Conservation (phyloP, 2,888 invertebrate genomes). For the Cheilosia vernalis region DNA sequence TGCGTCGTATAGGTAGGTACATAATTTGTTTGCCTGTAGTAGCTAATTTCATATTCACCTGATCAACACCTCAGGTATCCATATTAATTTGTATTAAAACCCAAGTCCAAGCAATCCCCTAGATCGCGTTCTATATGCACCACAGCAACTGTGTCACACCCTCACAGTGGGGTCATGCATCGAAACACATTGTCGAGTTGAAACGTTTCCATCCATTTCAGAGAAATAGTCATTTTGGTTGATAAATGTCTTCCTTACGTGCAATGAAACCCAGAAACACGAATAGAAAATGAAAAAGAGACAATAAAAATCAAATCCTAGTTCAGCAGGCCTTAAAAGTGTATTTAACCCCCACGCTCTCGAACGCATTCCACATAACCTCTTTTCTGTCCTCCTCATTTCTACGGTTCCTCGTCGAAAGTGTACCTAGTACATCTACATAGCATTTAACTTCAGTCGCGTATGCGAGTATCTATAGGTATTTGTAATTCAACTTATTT, state of each 20-base stretch:
- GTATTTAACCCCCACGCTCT: slow-evolving; percentile 69
- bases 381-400: slow-evolving; percentile 13
- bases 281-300: slow-evolving; percentile 13
- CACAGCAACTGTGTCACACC: slow-evolving; percentile 45
- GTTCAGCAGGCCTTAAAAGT: slow-evolving; percentile 40
- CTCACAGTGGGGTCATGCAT: slow-evolving; percentile 50
- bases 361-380: slow-evolving; percentile 61
- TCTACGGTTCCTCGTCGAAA: not conserved
- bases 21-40: slow-evolving; percentile 29
- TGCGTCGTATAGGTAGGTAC: not conserved
- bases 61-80: slow-evolving; percentile 55
- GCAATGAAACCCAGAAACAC: slow-evolving; percentile 56
- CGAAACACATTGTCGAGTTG: slow-evolving; percentile 27
- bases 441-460: not conserved
- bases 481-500: slow-evolving; percentile 14
- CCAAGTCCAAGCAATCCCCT: slow-evolving; percentile 28
- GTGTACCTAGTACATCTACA: slow-evolving; percentile 7
- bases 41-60: slow-evolving; percentile 67
- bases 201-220: slow-evolving; percentile 49
- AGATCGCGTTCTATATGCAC: slow-evolving; percentile 42
- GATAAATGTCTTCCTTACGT: slow-evolving; percentile 74
- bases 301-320: slow-evolving; percentile 57
- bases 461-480: not conserved
- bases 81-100: slow-evolving; percentile 43
- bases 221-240: slow-evolving; percentile 66